A percentile compares a stretch with the other conserved stretches of the same genome.
phyloP scores from a whole-genome alignment of 2,888 invertebrate species.

The Cistogaster globosa region DNA sequence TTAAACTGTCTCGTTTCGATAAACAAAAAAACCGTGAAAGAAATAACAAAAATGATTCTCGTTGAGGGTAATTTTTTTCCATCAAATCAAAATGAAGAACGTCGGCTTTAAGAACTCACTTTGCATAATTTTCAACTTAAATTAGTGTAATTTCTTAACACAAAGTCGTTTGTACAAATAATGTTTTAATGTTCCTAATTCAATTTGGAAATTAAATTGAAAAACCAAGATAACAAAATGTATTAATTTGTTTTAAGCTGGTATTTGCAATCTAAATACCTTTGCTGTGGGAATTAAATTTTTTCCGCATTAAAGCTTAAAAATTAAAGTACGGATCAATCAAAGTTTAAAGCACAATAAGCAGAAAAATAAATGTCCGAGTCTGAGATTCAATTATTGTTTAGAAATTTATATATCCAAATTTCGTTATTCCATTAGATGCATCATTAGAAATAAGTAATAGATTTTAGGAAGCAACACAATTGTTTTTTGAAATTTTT shows the following conservation, averaged over 20 bases:
- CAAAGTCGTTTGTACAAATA: conserved; percentile 23
- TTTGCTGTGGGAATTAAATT: conserved; percentile 24
- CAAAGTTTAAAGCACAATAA: too few species aligned
- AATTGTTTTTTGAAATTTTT: too few species aligned
- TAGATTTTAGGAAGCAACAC: too few species aligned
- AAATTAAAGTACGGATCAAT: too few species aligned
- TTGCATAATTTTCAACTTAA: conserved; percentile 65
- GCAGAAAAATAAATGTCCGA: too few species aligned
- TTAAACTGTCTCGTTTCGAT: conserved; percentile 59
- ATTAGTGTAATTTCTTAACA: conserved; percentile 26
- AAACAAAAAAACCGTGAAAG: conserved; percentile 2
- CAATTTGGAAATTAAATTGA: conserved; percentile 56
- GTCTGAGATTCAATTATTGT: too few species aligned
- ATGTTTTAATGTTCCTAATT: conserved; percentile 4
- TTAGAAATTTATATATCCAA: too few species aligned
- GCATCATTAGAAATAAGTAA: too few species aligned
- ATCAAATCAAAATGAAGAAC: conserved; percentile 15
- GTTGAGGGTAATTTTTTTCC: conserved; percentile 17
- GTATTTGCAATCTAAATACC: conserved; percentile 15
- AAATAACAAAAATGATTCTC: conserved; percentile 33
- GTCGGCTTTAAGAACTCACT: conserved; percentile 40
- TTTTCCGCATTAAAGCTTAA: neutral
- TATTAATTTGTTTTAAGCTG: conserved; percentile 19
- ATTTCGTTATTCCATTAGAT: too few species aligned
- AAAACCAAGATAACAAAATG: conserved; percentile 31